Conservation (phyloP, 2,888 invertebrate species). For the Asteroscopus sphinx region DNA sequence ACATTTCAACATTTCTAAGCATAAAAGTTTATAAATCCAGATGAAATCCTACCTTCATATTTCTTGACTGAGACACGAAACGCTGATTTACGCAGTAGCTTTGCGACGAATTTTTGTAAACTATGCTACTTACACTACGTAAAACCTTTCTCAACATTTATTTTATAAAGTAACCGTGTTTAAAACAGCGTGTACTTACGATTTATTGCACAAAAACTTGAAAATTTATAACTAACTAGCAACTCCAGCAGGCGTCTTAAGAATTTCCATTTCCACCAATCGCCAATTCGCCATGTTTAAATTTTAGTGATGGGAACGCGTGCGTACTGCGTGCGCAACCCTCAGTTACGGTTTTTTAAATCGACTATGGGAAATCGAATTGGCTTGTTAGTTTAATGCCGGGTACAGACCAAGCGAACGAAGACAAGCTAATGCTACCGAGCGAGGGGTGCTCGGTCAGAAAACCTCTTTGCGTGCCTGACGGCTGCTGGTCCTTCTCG, state of each 20-base stretch:
- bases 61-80: slow-evolving; percentile 17
- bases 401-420: too few species aligned
- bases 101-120: slow-evolving; percentile 5
- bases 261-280: background rate
- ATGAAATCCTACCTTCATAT: slow-evolving; percentile 47
- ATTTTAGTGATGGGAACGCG: background rate
- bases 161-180: background rate
- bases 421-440: too few species aligned
- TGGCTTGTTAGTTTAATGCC: too few species aligned
- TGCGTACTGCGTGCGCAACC: too few species aligned
- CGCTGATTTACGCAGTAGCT: slow-evolving; percentile 7
- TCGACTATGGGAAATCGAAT: background rate
- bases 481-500: too few species aligned
- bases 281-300: background rate
- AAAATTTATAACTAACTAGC: too few species aligned
- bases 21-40: too few species aligned
- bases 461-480: too few species aligned
- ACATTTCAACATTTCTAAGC: too few species aligned
- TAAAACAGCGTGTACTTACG: background rate
- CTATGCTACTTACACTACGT: slow-evolving; percentile 11
- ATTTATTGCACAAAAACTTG: background rate
- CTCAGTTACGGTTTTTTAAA: background rate
- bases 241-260: too few species aligned
- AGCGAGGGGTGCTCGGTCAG: too few species aligned
- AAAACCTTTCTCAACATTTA: slow-evolving; percentile 47